Evolutionary conservation across 1,140 invertebrate genomes (phyloP).

Genomic region (Palaemon carinicauda): DNA sequence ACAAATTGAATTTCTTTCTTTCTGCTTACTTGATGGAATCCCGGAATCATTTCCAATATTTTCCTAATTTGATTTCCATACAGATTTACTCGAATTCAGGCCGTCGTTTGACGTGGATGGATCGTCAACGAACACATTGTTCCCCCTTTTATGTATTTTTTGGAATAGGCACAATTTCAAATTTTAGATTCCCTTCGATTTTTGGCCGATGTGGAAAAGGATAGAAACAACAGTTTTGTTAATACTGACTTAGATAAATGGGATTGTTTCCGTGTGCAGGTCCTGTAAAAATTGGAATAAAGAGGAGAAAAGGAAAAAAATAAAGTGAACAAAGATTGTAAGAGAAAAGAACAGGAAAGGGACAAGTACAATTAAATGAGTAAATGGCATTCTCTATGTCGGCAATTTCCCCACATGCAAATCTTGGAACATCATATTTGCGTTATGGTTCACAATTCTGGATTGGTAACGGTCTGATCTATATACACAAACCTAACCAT

Average conservation of each 20-base stretch:
- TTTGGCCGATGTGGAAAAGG: no score
- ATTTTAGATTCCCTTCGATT: no score
- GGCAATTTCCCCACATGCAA: no score
- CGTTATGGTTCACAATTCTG: no score
- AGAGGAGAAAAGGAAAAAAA: background rate
- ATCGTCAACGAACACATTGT: background rate
- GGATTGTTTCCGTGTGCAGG: background rate
- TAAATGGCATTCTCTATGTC: background rate
- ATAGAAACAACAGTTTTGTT: no score
- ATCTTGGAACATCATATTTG: no score
- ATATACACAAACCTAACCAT: no score
- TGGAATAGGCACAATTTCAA: no score
- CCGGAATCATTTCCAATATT: conserved; percentile 51
- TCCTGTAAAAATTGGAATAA: background rate
- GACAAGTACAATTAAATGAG: background rate
- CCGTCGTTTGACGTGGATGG: background rate
- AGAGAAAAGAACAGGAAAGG: background rate
- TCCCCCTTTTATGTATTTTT: no score
- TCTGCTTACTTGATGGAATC: conserved; percentile 50
- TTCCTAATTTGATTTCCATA: conserved; percentile 49
- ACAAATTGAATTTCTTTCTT: conserved; percentile 48
- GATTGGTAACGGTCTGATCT: no score
- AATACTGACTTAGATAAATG: background rate
- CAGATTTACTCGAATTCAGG: conserved; percentile 23
- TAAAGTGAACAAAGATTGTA: background rate